Base-by-base conservation (phyloP, 1,140 invertebrate species). In the Marisa cornuarietis region DNA sequence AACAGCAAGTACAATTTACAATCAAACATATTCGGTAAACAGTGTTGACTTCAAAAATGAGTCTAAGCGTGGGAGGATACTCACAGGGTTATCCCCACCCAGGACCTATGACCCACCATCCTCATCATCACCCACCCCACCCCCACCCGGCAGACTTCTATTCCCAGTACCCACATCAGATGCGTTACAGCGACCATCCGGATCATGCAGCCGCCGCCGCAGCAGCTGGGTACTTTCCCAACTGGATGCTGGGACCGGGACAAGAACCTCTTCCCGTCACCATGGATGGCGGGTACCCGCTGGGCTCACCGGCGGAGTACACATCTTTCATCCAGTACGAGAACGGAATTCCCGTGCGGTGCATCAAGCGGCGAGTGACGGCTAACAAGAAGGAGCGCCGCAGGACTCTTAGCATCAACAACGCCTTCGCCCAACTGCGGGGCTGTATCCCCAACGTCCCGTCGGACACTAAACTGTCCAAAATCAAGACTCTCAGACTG, bases 381-480 rank as follows among this genome's bases (percentile, higher is more conserved):
- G 88, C 97, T 52, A 99, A 99, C 90, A 97, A 97, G 91, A 99
- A 99, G 89, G 97, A 99, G 89, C 91, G 97, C 65, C 91, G 97
- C 85, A 87, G 93, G 78, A 99, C 97, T 0, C 95, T 96, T 90
- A 97, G 95, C 83, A 98, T 99, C 83, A 99, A 99, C 91, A 97
- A 95, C 80, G 97, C 97, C 0, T 99, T 98, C 88, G 94, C 96
- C 0, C 95, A 96, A 87, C 92, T 99, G 0, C 91, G 97, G 7
- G 96, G 97, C 79, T 96, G 96, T 89, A 99, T 99, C 85, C 98
- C 98, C 0, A 98, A 98, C 87, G 97, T 99, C 11, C 97, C 97
- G 0, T 94, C 95, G 0, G 97, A 99, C 88, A 99, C 97, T 0
- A 99, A 99, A 91, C 90, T 98, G 71, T 93, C 92, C 61, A 93